These are phyloP conservation scores for Diadophis punctatus DNA, from an alignment of 2,113 vertebrate genomes.

Conservation along the genomic window DNA sequence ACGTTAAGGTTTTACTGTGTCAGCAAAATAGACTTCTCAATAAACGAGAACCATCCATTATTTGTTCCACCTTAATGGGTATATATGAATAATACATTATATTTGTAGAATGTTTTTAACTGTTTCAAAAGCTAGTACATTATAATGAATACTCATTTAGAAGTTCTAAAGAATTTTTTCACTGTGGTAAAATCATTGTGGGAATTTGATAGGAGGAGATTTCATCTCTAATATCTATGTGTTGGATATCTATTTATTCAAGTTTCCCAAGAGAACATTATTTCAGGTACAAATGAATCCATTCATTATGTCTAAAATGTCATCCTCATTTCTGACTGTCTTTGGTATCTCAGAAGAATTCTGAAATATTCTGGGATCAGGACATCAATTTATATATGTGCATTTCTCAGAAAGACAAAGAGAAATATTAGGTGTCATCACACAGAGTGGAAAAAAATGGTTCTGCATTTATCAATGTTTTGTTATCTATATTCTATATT, in stretches of 20 bases:
- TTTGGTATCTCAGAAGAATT: not conserved
- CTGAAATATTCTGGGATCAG: not conserved
- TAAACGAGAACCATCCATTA: not conserved
- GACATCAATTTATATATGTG: not conserved
- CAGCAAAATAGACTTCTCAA: not conserved
- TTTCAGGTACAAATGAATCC: not conserved
- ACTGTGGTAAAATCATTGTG: not conserved
- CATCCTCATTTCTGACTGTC: not conserved
- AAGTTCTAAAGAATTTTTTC: not conserved
- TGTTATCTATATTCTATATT: not conserved
- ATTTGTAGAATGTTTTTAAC: slow-evolving; percentile 11
- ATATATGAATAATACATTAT: slow-evolving; percentile 30
- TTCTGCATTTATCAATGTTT: not conserved
- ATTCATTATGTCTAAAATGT: not conserved
- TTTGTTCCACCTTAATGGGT: slow-evolving; percentile 24
- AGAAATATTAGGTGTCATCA: not conserved
- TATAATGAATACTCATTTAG: not conserved
- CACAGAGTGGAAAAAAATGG: not conserved
- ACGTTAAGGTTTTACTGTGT: not conserved
- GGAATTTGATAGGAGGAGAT: not conserved
- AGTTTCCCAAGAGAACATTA: not conserved
- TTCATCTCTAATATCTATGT: not conserved
- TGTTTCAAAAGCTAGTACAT: slow-evolving; percentile 7
- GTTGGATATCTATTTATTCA: not conserved
- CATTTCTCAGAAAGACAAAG: not conserved